Percentiles rank a stretch among this genome's conserved stretches.
phyloP scores from a whole-genome alignment of 2,797 vertebrate genomes.

The Heterohyrax brucei region DNA sequence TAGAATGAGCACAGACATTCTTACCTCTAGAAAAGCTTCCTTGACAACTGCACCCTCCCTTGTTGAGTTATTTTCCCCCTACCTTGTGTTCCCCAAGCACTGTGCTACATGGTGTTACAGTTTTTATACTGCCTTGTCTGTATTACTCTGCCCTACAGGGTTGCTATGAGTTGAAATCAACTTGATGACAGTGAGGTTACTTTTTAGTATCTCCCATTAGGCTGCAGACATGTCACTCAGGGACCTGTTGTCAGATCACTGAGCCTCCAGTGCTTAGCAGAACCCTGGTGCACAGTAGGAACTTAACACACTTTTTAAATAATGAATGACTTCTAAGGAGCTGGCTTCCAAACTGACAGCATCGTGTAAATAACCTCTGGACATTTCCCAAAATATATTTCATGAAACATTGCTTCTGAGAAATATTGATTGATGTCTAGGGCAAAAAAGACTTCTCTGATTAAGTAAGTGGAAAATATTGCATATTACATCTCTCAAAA shows the following conservation, averaged over 20 bases:
- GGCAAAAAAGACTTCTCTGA: neutral
- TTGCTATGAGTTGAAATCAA: too few species aligned
- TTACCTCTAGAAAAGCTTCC: neutral
- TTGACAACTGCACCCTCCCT: neutral
- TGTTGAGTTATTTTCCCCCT: neutral
- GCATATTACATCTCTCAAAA: neutral
- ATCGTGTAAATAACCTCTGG: neutral
- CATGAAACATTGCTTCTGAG: neutral
- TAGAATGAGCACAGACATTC: neutral
- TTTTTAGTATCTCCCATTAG: neutral
- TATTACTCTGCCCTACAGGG: too few species aligned
- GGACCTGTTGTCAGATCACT: neutral
- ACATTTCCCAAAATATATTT: neutral
- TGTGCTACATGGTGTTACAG: neutral
- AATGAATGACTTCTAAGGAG: neutral
- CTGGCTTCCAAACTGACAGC: neutral
- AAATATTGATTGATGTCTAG: neutral
- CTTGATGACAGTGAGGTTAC: too few species aligned
- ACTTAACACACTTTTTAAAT: neutral
- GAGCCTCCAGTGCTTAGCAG: neutral
- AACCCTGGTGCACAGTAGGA: neutral
- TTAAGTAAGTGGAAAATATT: neutral
- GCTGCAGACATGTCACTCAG: neutral
- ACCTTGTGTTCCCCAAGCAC: neutral
- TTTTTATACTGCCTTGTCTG: too few species aligned